Conservation (phyloP, 2,888 invertebrate species). For the Cheilosia grossa region DNA sequence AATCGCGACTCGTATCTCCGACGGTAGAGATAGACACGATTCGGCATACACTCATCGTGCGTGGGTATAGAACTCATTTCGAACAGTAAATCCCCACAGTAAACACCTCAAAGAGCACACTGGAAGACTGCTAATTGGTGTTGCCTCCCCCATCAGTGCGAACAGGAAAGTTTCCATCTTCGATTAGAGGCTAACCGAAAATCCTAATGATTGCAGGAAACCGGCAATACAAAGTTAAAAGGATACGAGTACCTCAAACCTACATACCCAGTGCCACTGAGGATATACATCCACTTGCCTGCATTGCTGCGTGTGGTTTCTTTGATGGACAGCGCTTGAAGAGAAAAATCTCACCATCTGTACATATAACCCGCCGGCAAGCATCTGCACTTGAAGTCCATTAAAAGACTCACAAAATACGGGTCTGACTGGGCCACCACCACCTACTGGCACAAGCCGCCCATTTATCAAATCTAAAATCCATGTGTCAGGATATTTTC, state of each 20-base stretch:
- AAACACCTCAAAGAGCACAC: conserved; percentile 1
- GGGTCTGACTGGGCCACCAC: neutral
- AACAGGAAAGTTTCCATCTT: conserved; percentile 40
- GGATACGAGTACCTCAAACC: conserved; percentile 7
- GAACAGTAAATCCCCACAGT: conserved; percentile 5
- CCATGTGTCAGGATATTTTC: conserved; percentile 64
- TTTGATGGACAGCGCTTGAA: conserved; percentile 30
- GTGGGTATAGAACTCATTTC: neutral
- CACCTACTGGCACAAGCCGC: conserved; percentile 17
- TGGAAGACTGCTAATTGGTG: conserved; percentile 47
- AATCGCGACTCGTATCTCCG: neutral
- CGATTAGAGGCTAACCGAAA: conserved; percentile 58
- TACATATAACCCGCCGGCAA: neutral
- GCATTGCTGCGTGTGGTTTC: conserved; percentile 15
- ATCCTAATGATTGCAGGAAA: conserved; percentile 48
- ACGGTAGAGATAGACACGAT: neutral
- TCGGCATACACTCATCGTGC: too few species aligned
- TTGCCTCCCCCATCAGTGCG: conserved; percentile 7
- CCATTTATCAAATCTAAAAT: conserved; percentile 70
- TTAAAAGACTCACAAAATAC: conserved; percentile 14
- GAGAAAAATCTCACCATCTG: neutral
- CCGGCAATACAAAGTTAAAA: neutral
- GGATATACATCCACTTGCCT: neutral
- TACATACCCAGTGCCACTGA: neutral
- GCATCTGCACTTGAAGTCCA: conserved; percentile 39